These are phyloP conservation scores for Trichonephila clavipes DNA, from an alignment of 1,140 invertebrate species.

Conservation along the genomic window DNA sequence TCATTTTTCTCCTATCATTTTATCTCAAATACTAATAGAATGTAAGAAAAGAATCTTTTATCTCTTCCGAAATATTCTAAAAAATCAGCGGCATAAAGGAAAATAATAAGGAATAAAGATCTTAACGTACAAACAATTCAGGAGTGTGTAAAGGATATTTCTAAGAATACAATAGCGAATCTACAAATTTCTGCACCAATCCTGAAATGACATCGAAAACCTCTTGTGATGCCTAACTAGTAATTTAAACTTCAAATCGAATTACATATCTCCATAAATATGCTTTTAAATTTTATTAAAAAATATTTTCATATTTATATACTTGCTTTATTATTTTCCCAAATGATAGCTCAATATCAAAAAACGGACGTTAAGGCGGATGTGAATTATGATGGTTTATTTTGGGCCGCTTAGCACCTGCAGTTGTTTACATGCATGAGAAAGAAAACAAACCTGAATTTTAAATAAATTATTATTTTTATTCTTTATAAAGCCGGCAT, in stretches of 20 bases:
- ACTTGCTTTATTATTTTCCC: neutral
- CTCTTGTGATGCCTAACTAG: constrained; percentile 1
- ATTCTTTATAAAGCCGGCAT: neutral
- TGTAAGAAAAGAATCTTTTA: neutral
- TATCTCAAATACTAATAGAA: neutral
- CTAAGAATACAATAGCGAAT: neutral
- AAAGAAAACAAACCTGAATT: constrained; percentile 14
- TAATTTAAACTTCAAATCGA: constrained; percentile 28
- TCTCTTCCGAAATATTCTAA: neutral
- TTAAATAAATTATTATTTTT: neutral
- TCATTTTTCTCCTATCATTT: neutral
- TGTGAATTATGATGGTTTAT: neutral
- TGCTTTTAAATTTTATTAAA: neutral
- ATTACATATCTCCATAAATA: constrained; percentile 1
- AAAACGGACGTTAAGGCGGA: neutral
- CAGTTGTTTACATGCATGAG: neutral
- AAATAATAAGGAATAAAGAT: neutral
- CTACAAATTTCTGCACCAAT: neutral
- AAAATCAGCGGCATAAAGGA: neutral
- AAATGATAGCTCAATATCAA: neutral
- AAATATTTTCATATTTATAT: neutral
- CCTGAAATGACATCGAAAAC: neutral
- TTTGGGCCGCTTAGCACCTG: constrained; percentile 7
- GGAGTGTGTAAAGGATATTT: neutral
- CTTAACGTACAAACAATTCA: neutral